Base-by-base conservation (phyloP, 2,888 invertebrate genomes). In the Nymphalis polychloros region DNA sequence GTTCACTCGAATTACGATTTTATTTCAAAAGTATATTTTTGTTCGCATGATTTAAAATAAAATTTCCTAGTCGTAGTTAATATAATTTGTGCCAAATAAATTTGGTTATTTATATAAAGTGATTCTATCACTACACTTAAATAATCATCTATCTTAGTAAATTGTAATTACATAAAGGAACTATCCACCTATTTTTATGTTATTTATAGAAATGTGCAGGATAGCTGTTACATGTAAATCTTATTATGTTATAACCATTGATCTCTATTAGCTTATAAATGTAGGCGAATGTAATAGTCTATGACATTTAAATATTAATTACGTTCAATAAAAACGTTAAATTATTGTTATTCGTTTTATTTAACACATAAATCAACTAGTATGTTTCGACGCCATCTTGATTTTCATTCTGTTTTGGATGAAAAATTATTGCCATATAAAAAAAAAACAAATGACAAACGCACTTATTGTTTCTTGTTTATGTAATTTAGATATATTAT, bases 251-350 rank as follows among this genome's bases (percentile, higher is more conserved):
- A 78, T 62, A 72, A 72, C 74, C 78, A 82, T 82, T 77, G 81
- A 86, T 85, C 84, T 85, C 84, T 85, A 55, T 77, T 76, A 86
- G 88, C 84, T 79, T 77, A 84, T 76, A 80, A 81, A 79, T 68
- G 75, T 72, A 87, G 90, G 89, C 86, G 78, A 80, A 83, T 89
- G 87, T 90, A 89, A 86, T 88, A 86, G 86, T 84, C 76, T 75
- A 78, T 79, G 79, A 73, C 63, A 71, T 63, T 80, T 71, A 76
- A 76, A 77, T 85, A 88, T 87, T 83, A 87, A 90, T 90, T 89
- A 84, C 88, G 90, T 90, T 90, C 87, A 92, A 89, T 92, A 90
- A 92, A 89, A 92, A 87, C 83, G 89, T 89, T 92, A 90, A 81
- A 80, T 85, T 85, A 86, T 84, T 81, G 70, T 71, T 70, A 74